Percentiles rank a stretch among this genome's conserved stretches.
Conservation (phyloP, 35 echinoderm and acorn worm species). For the Diadema setosum region DNA sequence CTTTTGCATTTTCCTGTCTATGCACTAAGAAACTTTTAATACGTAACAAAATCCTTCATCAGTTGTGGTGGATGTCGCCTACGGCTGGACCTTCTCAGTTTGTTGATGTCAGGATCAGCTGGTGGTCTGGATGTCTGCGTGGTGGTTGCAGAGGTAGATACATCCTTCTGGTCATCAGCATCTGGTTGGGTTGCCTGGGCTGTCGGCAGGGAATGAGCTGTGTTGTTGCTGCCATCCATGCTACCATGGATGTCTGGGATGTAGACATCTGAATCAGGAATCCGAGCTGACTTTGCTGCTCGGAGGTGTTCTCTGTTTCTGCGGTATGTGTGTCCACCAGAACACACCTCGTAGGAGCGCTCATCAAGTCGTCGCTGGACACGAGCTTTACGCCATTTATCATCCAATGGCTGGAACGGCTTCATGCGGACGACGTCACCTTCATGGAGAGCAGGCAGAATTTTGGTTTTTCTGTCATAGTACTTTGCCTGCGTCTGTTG, state of each 20-base stretch:
- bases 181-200: neutral
- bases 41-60: neutral
- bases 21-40: neutral
- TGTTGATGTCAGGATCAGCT: neutral
- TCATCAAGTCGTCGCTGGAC: conserved; percentile 16
- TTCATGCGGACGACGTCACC: conserved; percentile 35
- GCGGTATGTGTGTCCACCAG: neutral
- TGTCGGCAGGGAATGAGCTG: no score
- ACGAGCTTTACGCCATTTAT: conserved; percentile 31
- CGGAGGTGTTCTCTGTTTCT: conserved; percentile 15
- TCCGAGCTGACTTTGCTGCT: no score
- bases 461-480: neutral
- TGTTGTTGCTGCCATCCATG: no score
- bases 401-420: conserved; percentile 28
- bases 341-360: neutral
- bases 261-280: neutral
- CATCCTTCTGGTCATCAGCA: neutral
- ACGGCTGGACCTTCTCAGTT: neutral
- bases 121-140: neutral
- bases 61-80: neutral
- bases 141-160: neutral
- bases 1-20: no score
- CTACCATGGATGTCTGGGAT: neutral
- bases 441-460: conserved; percentile 1
- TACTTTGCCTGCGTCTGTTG: neutral